Evolutionary conservation across 2,888 invertebrate genomes (phyloP).

Genomic region (Lasioglossum leucozonium): DNA sequence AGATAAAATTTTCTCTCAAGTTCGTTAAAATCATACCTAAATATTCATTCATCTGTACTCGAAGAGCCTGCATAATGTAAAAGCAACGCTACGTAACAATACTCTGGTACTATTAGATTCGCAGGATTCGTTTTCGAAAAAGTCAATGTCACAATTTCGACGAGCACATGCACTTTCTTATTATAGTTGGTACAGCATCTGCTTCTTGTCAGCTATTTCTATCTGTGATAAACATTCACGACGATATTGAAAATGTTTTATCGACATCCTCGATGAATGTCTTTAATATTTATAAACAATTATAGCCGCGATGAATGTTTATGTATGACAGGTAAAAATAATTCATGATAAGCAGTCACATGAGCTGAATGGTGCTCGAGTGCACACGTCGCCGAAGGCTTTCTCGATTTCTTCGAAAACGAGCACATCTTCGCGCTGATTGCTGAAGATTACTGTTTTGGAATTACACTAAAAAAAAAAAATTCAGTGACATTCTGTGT

Average conservation of each 20-base stretch:
- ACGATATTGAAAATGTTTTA: background rate
- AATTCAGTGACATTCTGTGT: background rate
- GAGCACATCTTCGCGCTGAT: background rate
- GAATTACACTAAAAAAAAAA: background rate
- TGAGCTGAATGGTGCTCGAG: background rate
- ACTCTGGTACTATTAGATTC: background rate
- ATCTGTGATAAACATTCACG: background rate
- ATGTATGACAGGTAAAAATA: background rate
- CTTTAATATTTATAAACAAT: background rate
- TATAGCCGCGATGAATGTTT: background rate
- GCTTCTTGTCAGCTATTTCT: background rate
- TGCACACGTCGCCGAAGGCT: background rate
- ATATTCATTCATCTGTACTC: background rate
- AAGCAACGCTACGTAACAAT: background rate
- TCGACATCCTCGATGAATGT: background rate
- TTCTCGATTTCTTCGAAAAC: background rate
- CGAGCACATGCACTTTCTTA: background rate
- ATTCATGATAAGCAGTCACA: background rate
- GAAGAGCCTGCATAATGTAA: background rate
- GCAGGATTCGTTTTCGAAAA: background rate
- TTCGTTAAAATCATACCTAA: too few relatives aligned
- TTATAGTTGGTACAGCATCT: background rate
- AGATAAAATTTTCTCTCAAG: background rate
- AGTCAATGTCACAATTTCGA: background rate
- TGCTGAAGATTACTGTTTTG: background rate